Evolutionary conservation across 2,797 vertebrate genomes (phyloP).

Genomic region (Bovichtus variegatus): DNA sequence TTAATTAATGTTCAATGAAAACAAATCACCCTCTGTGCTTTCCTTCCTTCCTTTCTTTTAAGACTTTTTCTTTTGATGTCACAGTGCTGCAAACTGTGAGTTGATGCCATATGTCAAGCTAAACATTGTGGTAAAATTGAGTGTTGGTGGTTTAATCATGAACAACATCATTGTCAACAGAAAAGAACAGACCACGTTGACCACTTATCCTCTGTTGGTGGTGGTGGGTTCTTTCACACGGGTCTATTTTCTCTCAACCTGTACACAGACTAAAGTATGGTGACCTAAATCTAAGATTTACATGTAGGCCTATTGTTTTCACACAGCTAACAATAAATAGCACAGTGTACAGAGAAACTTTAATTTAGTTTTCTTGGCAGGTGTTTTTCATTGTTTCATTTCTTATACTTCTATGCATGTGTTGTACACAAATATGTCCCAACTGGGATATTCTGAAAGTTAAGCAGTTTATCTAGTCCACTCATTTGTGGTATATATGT

Average conservation of each 20-base stretch:
- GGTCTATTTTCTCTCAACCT: not conserved
- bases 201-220: not conserved
- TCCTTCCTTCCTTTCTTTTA: not conserved
- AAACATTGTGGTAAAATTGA: not conserved
- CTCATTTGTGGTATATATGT: not conserved
- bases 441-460: not conserved
- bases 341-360: not conserved
- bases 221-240: not conserved
- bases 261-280: not conserved
- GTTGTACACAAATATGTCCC: not conserved
- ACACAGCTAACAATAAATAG: conserved; percentile 12
- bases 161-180: not conserved
- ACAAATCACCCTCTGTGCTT: not conserved
- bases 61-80: not conserved
- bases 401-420: not conserved
- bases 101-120: not conserved
- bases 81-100: not conserved
- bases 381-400: not conserved
- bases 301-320: conserved; percentile 4
- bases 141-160: not conserved
- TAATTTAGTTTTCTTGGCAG: not conserved
- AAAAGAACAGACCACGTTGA: not conserved
- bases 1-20: not conserved
- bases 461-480: not conserved
- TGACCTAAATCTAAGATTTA: conserved; percentile 33